Percentiles rank a stretch among this genome's conserved stretches.
Conservation (phyloP, 2,888 invertebrate species). For the Caenorhabditis plicata region DNA sequence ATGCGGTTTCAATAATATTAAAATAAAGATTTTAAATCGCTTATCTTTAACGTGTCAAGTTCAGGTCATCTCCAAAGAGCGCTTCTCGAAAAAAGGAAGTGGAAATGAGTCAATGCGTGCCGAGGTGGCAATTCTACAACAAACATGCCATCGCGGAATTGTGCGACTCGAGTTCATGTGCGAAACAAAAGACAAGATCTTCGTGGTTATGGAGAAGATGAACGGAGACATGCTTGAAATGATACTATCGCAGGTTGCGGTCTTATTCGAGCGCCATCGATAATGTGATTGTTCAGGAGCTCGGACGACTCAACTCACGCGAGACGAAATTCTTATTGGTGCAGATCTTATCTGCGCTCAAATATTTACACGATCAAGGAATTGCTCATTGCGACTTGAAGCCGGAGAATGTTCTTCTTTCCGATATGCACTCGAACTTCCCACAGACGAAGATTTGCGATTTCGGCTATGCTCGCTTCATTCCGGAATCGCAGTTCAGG, state of each 20-base stretch:
- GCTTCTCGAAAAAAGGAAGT: conserved; percentile 56
- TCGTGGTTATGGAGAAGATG: conserved; percentile 98
- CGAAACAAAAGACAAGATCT: conserved; percentile 94
- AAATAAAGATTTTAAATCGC: neutral
- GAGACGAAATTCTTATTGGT: conserved; percentile 69
- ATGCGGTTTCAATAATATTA: neutral
- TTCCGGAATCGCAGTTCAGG: conserved; percentile 55
- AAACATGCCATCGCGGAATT: conserved; percentile 69
- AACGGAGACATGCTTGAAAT: conserved; percentile 91
- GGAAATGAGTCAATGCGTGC: conserved; percentile 60
- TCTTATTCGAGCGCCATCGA: too few species aligned
- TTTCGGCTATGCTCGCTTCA: conserved; percentile 64
- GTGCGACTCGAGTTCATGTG: conserved; percentile 96
- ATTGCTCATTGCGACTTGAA: conserved; percentile 74
- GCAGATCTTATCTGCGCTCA: conserved; percentile 90
- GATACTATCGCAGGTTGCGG: conserved; percentile 62
- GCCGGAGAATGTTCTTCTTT: conserved; percentile 65
- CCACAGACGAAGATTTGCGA: conserved; percentile 66
- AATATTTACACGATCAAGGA: conserved; percentile 93
- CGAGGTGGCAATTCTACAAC: conserved; percentile 57
- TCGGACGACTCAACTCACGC: conserved; percentile 85
- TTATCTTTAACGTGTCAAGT: neutral
- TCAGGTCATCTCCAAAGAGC: conserved; percentile 63
- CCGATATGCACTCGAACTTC: conserved; percentile 57
- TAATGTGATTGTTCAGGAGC: too few species aligned